Evolutionary conservation across 2,888 invertebrate species (phyloP), one percentile per base, ranked within the genome.

Genomic region (Cantharis rufa): DNA sequence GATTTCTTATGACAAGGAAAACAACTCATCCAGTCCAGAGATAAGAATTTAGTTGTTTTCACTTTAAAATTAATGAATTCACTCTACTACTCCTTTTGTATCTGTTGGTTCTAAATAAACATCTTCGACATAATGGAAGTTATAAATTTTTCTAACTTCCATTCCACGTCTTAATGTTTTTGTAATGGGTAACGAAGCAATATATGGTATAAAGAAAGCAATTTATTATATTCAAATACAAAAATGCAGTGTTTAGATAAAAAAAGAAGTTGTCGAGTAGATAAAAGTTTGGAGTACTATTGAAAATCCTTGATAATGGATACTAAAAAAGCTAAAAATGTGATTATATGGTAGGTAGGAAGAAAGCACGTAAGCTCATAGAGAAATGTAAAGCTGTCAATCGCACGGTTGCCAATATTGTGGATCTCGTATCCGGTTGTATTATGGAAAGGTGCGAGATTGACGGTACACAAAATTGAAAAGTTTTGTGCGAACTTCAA

Each of bases 341-440:
- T 77, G 81, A 78, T 82, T 83, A 83, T 48, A 48, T 48, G n/a
- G 48, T n/a, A 48, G 48, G 48, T 48, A 48, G 48, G 48, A 48
- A 48, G 48, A 48, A 48, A 48, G 76, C 80, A 80, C 82, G 79
- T 82, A 83, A 83, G 82, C 82, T 80, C 80, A 81, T 80, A 83
- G 82, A 83, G 83, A 83, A 84, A 84, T 83, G 84, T 84, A 82
- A 84, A 84, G 83, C 84, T 84, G 84, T 84, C 84, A 84, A 78
- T 75, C 77, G 82, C 84, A 84, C 80, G 82, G 79, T 70, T 80
- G 81, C 80, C 79, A 81, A 84, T 83, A 84, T 83, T 80, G 80
- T 79, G 78, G 70, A 82, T 78, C 78, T 82, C 83, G 83, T 83
- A 84, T 84, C 84, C 84, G 81, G 82, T 75, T 72, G 81, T 77